These are phyloP conservation scores for Magallana angulata DNA, from an alignment of 1,140 invertebrate genomes.

Conservation along the genomic window DNA sequence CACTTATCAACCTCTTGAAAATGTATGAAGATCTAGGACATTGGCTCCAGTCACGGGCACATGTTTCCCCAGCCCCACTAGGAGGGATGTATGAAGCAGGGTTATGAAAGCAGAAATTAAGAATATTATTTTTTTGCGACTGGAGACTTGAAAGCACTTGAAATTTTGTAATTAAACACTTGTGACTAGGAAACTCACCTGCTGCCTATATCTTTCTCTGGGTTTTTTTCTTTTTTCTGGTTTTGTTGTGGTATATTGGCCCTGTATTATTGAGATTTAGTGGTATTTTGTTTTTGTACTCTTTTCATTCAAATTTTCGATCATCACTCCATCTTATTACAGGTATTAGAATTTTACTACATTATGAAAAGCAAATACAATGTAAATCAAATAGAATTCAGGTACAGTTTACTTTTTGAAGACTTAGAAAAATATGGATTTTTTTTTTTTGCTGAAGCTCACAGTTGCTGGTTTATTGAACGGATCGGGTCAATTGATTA, in stretches of 20 bases:
- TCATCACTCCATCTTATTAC: too few relatives aligned
- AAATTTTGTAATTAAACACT: constrained; percentile 23
- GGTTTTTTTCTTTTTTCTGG: too few relatives aligned
- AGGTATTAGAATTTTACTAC: too few relatives aligned
- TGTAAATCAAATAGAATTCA: too few relatives aligned
- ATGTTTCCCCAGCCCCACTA: neutral
- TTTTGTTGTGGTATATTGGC: neutral
- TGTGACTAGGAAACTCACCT: neutral
- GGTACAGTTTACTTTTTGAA: neutral
- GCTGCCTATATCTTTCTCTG: neutral
- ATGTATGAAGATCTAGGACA: constrained; percentile 24
- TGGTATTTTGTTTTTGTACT: neutral
- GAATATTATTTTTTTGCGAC: neutral
- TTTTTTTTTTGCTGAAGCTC: neutral
- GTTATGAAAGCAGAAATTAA: neutral
- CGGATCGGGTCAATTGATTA: constrained; percentile 15
- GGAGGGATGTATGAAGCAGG: neutral
- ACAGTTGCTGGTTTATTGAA: neutral
- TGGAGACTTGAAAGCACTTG: constrained; percentile 1
- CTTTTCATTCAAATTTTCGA: neutral
- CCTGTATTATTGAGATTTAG: neutral
- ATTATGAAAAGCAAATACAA: too few relatives aligned
- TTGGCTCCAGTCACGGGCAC: neutral
- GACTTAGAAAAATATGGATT: neutral
- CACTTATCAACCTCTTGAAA: constrained; percentile 28